phyloP scores from a whole-genome alignment of 1,140 invertebrate species.

The Potamilus streckersoni region DNA sequence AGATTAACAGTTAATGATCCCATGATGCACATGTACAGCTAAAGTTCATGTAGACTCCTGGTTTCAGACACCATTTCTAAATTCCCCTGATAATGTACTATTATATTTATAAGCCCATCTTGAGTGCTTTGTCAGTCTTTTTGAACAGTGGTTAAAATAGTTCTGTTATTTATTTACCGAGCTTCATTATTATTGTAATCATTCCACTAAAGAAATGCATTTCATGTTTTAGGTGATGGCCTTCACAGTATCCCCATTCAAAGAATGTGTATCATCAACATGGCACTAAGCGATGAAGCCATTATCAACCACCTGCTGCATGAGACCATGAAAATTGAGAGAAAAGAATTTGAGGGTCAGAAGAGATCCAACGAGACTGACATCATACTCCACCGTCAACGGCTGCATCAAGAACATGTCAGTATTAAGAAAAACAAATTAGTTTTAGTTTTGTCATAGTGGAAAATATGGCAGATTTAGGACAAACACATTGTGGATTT shows the following conservation, averaged over 20 bases:
- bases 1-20: no score
- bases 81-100: no score
- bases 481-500: no score
- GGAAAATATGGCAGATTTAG: no score
- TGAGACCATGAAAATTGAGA: constrained; percentile 62
- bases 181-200: background rate
- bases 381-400: constrained; percentile 60
- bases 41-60: no score
- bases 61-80: no score
- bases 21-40: no score
- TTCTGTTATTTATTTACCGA: no score
- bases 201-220: background rate
- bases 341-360: constrained; percentile 65
- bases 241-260: constrained; percentile 55
- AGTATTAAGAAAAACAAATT: constrained; percentile 16
- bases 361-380: constrained; percentile 63
- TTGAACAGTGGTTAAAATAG: no score
- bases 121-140: background rate
- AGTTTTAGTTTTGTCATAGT: no score
- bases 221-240: constrained; percentile 51
- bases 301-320: constrained; percentile 59
- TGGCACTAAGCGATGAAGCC: constrained; percentile 62
- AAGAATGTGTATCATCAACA: constrained; percentile 62
- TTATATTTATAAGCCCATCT: background rate
- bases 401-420: constrained; percentile 61